Evolutionary conservation across 2,888 invertebrate species (phyloP).

Genomic region (Cotesia congregata): DNA sequence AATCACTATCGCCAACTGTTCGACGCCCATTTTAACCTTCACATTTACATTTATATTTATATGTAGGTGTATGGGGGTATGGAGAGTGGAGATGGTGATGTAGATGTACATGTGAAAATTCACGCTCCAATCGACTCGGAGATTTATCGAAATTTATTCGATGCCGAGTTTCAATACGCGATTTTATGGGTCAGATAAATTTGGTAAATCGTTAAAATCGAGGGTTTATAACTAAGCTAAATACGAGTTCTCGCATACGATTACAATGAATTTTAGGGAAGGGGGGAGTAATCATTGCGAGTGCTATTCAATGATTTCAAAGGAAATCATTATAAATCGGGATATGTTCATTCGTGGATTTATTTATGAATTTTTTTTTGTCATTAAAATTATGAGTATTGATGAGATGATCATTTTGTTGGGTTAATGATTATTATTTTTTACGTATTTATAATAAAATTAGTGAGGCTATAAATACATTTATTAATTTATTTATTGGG

Average conservation of each 20-base stretch:
- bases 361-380: no score
- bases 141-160: slow-evolving; percentile 32
- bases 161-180: slow-evolving; percentile 24
- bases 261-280: no score
- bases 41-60: slow-evolving; percentile 10
- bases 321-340: no score
- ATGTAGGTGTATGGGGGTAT: not conserved
- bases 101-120: slow-evolving; percentile 15
- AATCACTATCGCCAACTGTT: slow-evolving; percentile 19
- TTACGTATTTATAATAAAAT: no score
- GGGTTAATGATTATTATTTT: no score
- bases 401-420: no score
- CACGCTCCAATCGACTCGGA: slow-evolving; percentile 25
- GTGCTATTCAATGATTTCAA: no score
- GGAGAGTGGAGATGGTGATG: not conserved
- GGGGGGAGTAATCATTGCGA: no score
- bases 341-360: no score
- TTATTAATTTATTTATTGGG: no score
- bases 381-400: no score
- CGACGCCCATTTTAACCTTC: slow-evolving; percentile 5
- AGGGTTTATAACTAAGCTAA: not conserved
- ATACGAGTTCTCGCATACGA: not conserved
- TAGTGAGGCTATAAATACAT: no score
- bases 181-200: slow-evolving; percentile 35
- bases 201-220: slow-evolving; percentile 29